Evolutionary conservation across 1,140 invertebrate species (phyloP).

Genomic region (Dolichoris vasculosae): DNA sequence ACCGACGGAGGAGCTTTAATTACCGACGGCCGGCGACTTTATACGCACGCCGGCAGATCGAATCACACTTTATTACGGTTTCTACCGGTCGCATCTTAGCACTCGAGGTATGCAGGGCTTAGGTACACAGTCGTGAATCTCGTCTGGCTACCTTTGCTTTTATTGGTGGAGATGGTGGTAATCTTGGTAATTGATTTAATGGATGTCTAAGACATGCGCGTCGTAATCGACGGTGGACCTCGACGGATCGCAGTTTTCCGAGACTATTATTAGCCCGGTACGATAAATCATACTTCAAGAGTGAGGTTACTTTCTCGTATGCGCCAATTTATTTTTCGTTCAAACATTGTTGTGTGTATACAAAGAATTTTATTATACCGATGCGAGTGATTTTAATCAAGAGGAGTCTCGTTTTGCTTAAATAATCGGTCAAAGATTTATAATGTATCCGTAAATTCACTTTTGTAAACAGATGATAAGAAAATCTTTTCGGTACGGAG

Average conservation of each 20-base stretch:
- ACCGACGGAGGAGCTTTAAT: constrained; percentile 6
- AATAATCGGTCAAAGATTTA: background rate
- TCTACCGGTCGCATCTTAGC: background rate
- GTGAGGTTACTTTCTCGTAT: background rate
- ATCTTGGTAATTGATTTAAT: constrained; percentile 24
- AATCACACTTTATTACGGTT: constrained; percentile 22
- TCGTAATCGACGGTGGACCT: background rate
- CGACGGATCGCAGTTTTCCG: background rate
- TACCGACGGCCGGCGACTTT: background rate
- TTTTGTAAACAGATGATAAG: too few species aligned
- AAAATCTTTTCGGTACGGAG: background rate
- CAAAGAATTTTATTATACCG: background rate
- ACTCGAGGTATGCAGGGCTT: background rate
- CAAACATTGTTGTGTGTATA: background rate
- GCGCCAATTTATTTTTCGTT: background rate
- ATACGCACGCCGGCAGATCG: background rate
- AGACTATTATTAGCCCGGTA: background rate
- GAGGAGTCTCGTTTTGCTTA: background rate
- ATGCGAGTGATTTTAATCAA: background rate
- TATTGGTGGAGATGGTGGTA: background rate
- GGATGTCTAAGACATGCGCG: background rate
- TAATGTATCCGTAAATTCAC: background rate
- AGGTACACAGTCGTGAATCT: background rate
- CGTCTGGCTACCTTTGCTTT: background rate
- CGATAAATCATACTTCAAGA: background rate